Evolutionary conservation across 2,113 vertebrate species (phyloP).

Genomic region (Planiliza haematocheilus): DNA sequence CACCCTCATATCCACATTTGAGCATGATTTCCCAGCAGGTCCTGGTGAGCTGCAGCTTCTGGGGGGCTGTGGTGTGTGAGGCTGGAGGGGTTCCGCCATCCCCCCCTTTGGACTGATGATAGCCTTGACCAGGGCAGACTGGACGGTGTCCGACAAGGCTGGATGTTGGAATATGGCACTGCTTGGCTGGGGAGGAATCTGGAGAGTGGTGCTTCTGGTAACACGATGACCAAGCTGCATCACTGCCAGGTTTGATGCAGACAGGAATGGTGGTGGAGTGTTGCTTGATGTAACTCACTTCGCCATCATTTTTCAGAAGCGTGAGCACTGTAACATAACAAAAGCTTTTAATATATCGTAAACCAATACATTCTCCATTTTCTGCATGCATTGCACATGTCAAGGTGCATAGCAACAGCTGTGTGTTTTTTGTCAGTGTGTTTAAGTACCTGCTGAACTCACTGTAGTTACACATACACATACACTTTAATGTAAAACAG

Average conservation of each 20-base stretch:
- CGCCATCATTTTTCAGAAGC: slow-evolving; percentile 10
- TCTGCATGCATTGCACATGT: no score
- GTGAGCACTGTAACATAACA: slow-evolving; percentile 30
- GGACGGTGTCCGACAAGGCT: slow-evolving; percentile 15
- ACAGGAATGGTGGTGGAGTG: background rate
- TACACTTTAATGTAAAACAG: no score
- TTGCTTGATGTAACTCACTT: background rate
- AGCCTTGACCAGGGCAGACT: slow-evolving; percentile 11
- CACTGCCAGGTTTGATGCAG: slow-evolving; percentile 14
- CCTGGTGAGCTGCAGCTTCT: slow-evolving; percentile 54
- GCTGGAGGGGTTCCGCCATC: slow-evolving; percentile 42
- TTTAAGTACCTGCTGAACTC: no score
- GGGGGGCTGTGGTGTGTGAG: slow-evolving; percentile 43
- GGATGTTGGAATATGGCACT: background rate
- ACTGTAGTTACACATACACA: no score
- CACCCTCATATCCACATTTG: slow-evolving; percentile 68
- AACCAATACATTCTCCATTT: no score
- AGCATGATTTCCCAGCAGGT: slow-evolving; percentile 54
- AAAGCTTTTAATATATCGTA: background rate
- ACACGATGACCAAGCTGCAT: slow-evolving; percentile 56
- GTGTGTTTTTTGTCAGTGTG: no score
- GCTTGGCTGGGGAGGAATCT: slow-evolving; percentile 37
- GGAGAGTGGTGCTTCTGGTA: slow-evolving; percentile 42
- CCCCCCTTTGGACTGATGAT: slow-evolving; percentile 38
- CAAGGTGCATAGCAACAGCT: no score